Base-by-base conservation (phyloP, 2,888 invertebrate genomes). In the Liposcelis brunnea region DNA sequence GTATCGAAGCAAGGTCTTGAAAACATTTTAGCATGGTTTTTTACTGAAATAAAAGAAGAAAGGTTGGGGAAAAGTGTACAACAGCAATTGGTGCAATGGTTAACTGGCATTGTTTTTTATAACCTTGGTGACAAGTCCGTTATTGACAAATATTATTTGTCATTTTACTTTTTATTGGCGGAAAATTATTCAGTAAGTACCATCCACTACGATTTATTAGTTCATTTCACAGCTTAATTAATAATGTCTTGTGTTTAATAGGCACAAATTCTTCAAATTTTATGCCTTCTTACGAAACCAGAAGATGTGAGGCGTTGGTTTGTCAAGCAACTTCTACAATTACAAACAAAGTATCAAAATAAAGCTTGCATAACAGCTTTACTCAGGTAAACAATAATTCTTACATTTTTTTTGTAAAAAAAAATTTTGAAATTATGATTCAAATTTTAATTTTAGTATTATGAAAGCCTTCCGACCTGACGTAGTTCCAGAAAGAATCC, bases 401-500 rank as follows among this genome's bases (percentile, higher is more conserved):
- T n/a, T n/a, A n/a, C n/a, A n/a, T n/a, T n/a, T n/a, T n/a, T n/a
- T n/a, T n/a, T n/a, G n/a, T n/a, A n/a, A n/a, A n/a, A n/a, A n/a
- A n/a, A n/a, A n/a, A n/a, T n/a, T n/a, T n/a, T n/a, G n/a, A n/a
- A n/a, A n/a, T n/a, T n/a, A n/a, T n/a, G n/a, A n/a, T n/a, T n/a
- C n/a, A n/a, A n/a, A n/a, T 11, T 32, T 32, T 32, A 11, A 32
- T 32, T 32, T 32, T 40, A 60, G 60, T 36, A 51, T 62, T 37
- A 62, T 59, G 46, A 62, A 62, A 47, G 60, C 61, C 1, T 62
- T 61, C 45, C 62, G 60, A 42, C 62, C 62, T 10, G 61, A 61
- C 49, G 50, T 59, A 33, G 62, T 63, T 0, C 62, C 62, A 2
- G 62, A 62, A 45, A 58, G 54, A 45, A 56, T 61, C 43, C 51